These are phyloP conservation scores for Grammomys surdaster DNA, from an alignment of 2,113 vertebrate species.

Conservation along the genomic window DNA sequence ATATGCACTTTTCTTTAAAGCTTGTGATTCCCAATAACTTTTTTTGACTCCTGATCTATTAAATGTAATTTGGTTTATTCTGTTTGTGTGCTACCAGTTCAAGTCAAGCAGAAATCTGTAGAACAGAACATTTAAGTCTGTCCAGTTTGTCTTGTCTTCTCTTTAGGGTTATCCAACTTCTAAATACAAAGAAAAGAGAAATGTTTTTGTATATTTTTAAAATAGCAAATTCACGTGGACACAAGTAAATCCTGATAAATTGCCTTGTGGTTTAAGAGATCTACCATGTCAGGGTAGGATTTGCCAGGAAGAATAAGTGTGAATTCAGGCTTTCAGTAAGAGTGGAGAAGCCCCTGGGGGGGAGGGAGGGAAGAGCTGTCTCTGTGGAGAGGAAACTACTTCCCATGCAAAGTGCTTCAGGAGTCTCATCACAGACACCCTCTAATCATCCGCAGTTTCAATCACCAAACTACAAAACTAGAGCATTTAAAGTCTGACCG, in stretches of 20 bases:
- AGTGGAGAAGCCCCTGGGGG: neutral
- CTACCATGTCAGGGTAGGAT: neutral
- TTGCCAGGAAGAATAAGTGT: neutral
- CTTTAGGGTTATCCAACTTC: neutral
- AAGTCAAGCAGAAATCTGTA: conserved; percentile 3
- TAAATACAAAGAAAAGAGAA: conserved; percentile 14
- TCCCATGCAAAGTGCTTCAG: neutral
- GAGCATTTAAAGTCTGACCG: neutral
- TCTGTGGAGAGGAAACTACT: neutral
- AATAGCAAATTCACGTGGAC: neutral
- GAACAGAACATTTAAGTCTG: neutral
- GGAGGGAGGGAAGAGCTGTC: neutral
- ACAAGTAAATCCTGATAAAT: neutral
- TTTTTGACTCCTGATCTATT: neutral
- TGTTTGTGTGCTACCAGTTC: conserved; percentile 18
- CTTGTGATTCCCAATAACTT: neutral
- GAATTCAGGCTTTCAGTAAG: neutral
- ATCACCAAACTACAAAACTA: neutral
- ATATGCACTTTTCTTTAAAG: neutral
- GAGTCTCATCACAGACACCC: neutral
- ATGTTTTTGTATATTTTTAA: neutral
- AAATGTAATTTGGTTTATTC: conserved; percentile 14
- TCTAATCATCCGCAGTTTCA: neutral
- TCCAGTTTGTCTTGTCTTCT: neutral
- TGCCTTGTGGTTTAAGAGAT: neutral